Conservation (phyloP, 92 coral and sea anemone genomes). For the Galaxea fascicularis region DNA sequence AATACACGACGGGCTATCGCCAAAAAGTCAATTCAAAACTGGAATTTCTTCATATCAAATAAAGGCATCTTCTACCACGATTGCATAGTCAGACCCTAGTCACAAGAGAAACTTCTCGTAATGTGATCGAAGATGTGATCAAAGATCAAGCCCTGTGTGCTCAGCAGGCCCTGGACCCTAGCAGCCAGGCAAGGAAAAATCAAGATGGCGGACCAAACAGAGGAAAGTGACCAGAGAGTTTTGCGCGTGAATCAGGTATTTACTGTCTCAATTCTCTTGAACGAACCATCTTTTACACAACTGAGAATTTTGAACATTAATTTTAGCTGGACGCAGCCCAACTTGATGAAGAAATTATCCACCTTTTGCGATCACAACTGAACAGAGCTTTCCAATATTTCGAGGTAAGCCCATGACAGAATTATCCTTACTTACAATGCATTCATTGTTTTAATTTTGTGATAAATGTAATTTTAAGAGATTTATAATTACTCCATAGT, state of each 20-base stretch:
- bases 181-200: not conserved
- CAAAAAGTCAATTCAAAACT: too few relatives aligned
- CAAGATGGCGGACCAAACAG: constrained; percentile 69
- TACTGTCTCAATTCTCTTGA: not conserved
- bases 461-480: too few relatives aligned
- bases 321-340: constrained; percentile 85
- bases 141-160: not conserved
- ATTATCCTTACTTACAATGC: too few relatives aligned
- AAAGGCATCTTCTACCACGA: too few relatives aligned
- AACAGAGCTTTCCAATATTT: constrained; percentile 82
- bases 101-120: too few relatives aligned
- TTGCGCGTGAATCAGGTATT: constrained; percentile 93
- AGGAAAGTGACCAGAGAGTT: constrained; percentile 70
- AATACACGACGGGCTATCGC: too few relatives aligned
- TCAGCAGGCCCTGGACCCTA: not conserved
- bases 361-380: constrained; percentile 69
- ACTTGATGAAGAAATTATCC: constrained; percentile 73
- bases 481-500: too few relatives aligned
- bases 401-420: constrained; percentile 65
- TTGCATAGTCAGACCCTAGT: too few relatives aligned
- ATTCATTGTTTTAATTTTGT: too few relatives aligned
- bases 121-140: not conserved
- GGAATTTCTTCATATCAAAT: too few relatives aligned
- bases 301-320: not conserved
- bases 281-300: not conserved